phyloP scores from a whole-genome alignment of 2,888 invertebrate genomes.

The Phrixothrix hirtus region DNA sequence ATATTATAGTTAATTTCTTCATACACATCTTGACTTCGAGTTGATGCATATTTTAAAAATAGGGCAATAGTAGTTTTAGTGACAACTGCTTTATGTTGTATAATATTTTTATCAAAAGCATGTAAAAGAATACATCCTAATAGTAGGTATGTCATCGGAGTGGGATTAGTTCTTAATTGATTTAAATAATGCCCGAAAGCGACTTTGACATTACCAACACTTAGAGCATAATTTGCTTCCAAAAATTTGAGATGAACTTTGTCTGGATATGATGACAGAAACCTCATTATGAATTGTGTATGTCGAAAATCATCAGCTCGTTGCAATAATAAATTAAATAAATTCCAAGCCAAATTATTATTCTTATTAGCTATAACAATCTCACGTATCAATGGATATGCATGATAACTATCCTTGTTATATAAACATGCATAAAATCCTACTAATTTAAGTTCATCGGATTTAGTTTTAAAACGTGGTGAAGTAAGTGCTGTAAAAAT shows the following conservation, averaged over 20 bases:
- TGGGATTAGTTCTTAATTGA: slow-evolving; percentile 33
- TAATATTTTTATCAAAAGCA: slow-evolving; percentile 81
- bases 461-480: slow-evolving; percentile 58
- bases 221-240: slow-evolving; percentile 82
- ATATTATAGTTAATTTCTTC: slow-evolving; percentile 88
- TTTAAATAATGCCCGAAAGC: slow-evolving; percentile 73
- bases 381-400: slow-evolving; percentile 76
- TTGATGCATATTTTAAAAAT: slow-evolving; percentile 71
- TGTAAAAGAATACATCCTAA: slow-evolving; percentile 78
- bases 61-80: slow-evolving; percentile 57
- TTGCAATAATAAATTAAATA: slow-evolving; percentile 74
- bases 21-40: slow-evolving; percentile 67
- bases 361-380: slow-evolving; percentile 66
- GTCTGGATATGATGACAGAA: slow-evolving; percentile 61
- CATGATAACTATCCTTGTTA: slow-evolving; percentile 73
- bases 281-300: slow-evolving; percentile 73
- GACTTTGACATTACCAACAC: slow-evolving; percentile 83
- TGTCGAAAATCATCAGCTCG: slow-evolving; percentile 77
- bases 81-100: slow-evolving; percentile 61
- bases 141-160: slow-evolving; percentile 72
- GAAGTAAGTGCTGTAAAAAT: slow-evolving; percentile 79
- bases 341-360: slow-evolving; percentile 74
- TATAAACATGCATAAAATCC: slow-evolving; percentile 73
- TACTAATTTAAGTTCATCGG: slow-evolving; percentile 62
- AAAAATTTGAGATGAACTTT: slow-evolving; percentile 64